Conservation (phyloP, 1,140 invertebrate species). For the Pseudomyrmex gracilis region DNA sequence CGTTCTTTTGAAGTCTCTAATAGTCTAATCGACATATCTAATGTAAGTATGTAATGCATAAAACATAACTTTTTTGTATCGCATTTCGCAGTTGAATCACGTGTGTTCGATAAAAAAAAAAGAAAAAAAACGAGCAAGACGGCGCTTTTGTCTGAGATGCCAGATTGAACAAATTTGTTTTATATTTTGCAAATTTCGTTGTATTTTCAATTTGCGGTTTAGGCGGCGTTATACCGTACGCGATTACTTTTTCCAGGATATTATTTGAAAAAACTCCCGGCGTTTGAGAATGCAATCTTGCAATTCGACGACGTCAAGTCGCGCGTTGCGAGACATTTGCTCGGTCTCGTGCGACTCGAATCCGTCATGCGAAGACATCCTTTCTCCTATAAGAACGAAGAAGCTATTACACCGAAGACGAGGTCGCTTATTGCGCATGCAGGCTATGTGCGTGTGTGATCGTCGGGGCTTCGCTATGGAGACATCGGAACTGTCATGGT, state of each 20-base stretch:
- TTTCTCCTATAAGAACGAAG: conserved; percentile 56
- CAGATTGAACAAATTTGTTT: no score
- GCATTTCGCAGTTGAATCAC: no score
- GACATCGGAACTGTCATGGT: neutral
- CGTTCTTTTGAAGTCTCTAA: no score
- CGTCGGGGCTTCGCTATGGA: neutral
- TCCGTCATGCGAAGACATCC: conserved; percentile 56
- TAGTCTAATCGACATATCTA: no score
- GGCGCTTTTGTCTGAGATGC: no score
- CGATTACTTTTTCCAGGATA: neutral
- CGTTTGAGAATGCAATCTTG: neutral
- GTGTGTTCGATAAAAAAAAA: no score
- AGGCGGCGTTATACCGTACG: neutral
- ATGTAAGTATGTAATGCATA: no score
- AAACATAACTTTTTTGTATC: no score
- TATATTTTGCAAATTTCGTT: no score
- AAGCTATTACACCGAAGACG: conserved; percentile 51
- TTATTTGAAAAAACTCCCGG: conserved; percentile 6
- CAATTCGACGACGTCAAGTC: neutral
- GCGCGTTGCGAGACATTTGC: conserved; percentile 25
- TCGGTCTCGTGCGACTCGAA: conserved; percentile 46
- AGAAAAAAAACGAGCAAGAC: no score
- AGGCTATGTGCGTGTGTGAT: neutral
- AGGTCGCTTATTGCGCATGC: conserved; percentile 52
- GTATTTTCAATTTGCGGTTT: neutral